A percentile compares a stretch with the other conserved stretches of the same genome.
phyloP scores from a whole-genome alignment of 2,888 invertebrate genomes.

The Geotrupes spiniger region DNA sequence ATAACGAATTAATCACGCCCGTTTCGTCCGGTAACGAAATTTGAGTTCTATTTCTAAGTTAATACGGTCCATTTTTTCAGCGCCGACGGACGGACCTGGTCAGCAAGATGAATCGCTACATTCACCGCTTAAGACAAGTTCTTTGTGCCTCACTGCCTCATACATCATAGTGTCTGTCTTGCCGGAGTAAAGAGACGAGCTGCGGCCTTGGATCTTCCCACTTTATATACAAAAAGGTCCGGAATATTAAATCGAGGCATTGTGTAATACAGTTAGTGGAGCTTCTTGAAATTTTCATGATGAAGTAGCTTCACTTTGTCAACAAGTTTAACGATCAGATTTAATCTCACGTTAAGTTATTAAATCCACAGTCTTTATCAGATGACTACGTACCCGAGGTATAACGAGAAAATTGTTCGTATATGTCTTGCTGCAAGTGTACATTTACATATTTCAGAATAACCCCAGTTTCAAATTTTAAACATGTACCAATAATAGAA shows the following conservation, averaged over 20 bases:
- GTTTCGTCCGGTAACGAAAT: conserved; percentile 14
- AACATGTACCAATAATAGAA: no score
- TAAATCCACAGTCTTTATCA: neutral
- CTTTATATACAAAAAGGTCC: conserved; percentile 8
- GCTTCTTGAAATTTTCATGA: conserved; percentile 11
- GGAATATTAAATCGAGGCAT: conserved; percentile 10
- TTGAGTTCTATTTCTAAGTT: conserved; percentile 22
- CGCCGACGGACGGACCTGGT: conserved; percentile 31
- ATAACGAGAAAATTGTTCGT: no score
- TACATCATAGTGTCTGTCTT: conserved; percentile 41
- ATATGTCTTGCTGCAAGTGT: no score
- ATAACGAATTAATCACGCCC: conserved; percentile 20
- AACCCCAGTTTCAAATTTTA: no score
- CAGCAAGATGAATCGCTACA: conserved; percentile 40
- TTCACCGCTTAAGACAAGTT: conserved; percentile 39
- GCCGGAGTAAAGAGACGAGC: conserved; percentile 29
- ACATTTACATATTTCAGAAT: no score
- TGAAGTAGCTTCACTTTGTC: conserved; percentile 12
- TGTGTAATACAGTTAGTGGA: conserved; percentile 13
- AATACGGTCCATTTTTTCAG: conserved; percentile 24
- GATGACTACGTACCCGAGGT: no score
- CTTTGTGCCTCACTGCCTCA: conserved; percentile 36
- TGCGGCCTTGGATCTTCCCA: conserved; percentile 29
- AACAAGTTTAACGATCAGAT: conserved; percentile 10
- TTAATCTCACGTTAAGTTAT: conserved; percentile 6